A percentile compares a stretch with the other conserved stretches of the same genome.
phyloP scores from a whole-genome alignment of 2,797 vertebrate genomes.

The Lepilemur septentrionalis region DNA sequence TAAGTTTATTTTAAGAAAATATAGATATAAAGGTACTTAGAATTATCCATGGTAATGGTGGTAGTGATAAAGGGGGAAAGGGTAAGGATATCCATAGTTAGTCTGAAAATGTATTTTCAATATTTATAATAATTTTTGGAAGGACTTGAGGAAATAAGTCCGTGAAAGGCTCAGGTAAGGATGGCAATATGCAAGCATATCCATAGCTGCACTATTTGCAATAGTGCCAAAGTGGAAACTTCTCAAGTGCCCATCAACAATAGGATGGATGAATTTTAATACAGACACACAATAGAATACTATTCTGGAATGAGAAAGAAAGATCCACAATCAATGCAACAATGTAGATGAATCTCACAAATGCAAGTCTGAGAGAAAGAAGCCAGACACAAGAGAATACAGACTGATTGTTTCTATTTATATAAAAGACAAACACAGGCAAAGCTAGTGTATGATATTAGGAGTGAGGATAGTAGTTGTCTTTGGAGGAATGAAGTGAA shows the following conservation, averaged over 20 bases:
- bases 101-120: neutral
- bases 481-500: neutral
- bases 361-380: neutral
- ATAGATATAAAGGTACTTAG: neutral
- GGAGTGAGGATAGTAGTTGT: neutral
- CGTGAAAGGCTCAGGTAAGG: neutral
- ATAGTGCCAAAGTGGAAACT: neutral
- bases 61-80: neutral
- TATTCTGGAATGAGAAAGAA: neutral
- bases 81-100: neutral
- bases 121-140: neutral
- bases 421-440: neutral
- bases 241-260: neutral
- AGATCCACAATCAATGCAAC: neutral
- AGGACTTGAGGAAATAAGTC: neutral
- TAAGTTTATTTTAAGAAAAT: slow-evolving; percentile 10
- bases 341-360: neutral
- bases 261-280: neutral
- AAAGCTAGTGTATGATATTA: neutral
- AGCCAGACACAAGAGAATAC: neutral
- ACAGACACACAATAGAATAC: neutral
- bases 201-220: neutral
- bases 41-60: neutral
- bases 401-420: neutral
- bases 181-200: neutral